Percentiles rank a stretch among this genome's conserved stretches.
Evolutionary conservation across 2,888 invertebrate species (phyloP).

Genomic region (Drosophila leonis): DNA sequence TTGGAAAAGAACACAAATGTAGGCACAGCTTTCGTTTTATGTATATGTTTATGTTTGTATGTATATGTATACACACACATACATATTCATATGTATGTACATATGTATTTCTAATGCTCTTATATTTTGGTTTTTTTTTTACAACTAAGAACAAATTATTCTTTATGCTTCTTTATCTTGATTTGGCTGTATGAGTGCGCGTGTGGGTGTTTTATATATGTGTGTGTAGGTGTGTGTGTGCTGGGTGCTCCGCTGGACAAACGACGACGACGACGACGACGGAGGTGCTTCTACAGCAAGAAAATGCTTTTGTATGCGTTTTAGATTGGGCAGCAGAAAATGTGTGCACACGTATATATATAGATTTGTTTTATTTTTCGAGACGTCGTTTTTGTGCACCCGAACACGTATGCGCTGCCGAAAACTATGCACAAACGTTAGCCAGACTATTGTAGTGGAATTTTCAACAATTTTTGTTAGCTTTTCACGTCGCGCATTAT

Average conservation of each 20-base stretch:
- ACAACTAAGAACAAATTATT: slow-evolving; percentile 71
- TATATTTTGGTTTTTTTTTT: slow-evolving; percentile 38
- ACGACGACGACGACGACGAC: slow-evolving; percentile 52
- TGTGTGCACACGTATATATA: slow-evolving; percentile 71
- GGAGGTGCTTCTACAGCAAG: slow-evolving; percentile 63
- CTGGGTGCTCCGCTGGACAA: slow-evolving; percentile 76
- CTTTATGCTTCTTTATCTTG: slow-evolving; percentile 58
- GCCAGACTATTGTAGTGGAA: slow-evolving; percentile 65
- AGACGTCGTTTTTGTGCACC: slow-evolving; percentile 68
- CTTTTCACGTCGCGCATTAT: slow-evolving; percentile 82
- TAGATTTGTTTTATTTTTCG: slow-evolving; percentile 63
- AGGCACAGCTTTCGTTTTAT: slow-evolving; percentile 83
- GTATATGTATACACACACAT: slow-evolving; percentile 27
- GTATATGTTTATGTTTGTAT: slow-evolving; percentile 55
- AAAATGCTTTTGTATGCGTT: slow-evolving; percentile 80
- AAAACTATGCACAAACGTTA: slow-evolving; percentile 65
- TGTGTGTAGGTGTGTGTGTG: slow-evolving; percentile 59
- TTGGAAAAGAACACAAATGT: slow-evolving; percentile 83
- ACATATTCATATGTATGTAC: slow-evolving; percentile 34
- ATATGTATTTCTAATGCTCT: slow-evolving; percentile 62
- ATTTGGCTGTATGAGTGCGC: slow-evolving; percentile 55
- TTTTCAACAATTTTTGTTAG: slow-evolving; percentile 75
- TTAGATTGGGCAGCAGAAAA: slow-evolving; percentile 74
- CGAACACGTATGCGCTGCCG: slow-evolving; percentile 66
- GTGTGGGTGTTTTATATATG: slow-evolving; percentile 57